These are phyloP conservation scores for Lutraria lutraria DNA, from an alignment of 2,888 invertebrate species.

Conservation along the genomic window DNA sequence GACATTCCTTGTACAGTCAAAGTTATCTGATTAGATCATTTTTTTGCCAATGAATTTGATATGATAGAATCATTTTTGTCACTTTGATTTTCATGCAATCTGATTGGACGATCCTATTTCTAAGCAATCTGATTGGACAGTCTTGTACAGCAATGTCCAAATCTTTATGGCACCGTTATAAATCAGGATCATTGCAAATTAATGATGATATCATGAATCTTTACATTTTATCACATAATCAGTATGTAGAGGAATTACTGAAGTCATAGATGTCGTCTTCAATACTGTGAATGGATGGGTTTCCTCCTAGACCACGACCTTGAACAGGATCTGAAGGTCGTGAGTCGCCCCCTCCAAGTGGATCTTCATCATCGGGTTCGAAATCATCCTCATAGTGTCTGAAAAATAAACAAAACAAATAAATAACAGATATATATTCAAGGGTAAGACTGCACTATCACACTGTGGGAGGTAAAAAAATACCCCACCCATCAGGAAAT, in stretches of 20 bases:
- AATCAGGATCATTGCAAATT: background rate
- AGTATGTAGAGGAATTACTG: constrained; percentile 64
- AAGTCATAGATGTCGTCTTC: constrained; percentile 83
- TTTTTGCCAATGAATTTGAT: background rate
- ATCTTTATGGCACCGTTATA: background rate
- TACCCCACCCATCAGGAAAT: too few relatives aligned
- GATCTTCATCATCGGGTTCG: constrained; percentile 84
- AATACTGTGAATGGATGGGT: constrained; percentile 52
- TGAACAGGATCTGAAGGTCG: constrained; percentile 70
- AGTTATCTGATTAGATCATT: background rate
- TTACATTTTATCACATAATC: constrained; percentile 10
- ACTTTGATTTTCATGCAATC: background rate
- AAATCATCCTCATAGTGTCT: constrained; percentile 86
- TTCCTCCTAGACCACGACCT: constrained; percentile 58
- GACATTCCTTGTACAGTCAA: background rate
- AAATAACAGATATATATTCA: background rate
- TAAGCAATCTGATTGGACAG: background rate
- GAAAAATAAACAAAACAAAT: constrained; percentile 58
- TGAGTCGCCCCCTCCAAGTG: constrained; percentile 65
- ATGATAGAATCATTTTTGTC: background rate
- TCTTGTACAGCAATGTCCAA: background rate
- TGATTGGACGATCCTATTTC: background rate
- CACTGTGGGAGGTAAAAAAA: too few relatives aligned
- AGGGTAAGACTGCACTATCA: too few relatives aligned
- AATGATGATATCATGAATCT: background rate